These are phyloP conservation scores for Antheraea mylitta DNA, from an alignment of 1,140 invertebrate species.

Conservation along the genomic window DNA sequence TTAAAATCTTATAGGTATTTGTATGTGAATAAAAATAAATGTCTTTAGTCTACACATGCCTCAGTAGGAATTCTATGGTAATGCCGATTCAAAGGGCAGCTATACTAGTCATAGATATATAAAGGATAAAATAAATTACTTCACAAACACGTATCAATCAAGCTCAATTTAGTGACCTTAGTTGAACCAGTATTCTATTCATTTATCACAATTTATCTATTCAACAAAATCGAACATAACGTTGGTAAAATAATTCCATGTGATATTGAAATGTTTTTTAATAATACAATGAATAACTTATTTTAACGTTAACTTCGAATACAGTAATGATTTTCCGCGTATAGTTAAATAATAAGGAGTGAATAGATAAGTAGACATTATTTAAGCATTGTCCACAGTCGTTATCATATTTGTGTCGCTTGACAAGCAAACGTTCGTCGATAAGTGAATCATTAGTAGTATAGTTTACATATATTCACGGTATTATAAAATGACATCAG, in stretches of 20 bases:
- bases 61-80: not conserved
- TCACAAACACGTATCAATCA: not conserved
- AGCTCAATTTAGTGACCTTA: too few species aligned
- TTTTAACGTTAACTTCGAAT: not conserved
- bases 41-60: not conserved
- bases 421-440: slow-evolving; percentile 29
- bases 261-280: not conserved
- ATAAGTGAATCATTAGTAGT: slow-evolving; percentile 40
- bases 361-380: slow-evolving; percentile 20
- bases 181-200: not conserved
- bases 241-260: not conserved
- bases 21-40: not conserved
- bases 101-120: not conserved
- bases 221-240: not conserved
- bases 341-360: slow-evolving; percentile 14
- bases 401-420: slow-evolving; percentile 28
- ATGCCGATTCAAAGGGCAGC: not conserved
- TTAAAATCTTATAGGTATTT: too few species aligned
- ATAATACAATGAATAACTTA: not conserved
- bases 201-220: not conserved
- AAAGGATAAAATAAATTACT: not conserved
- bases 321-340: not conserved
- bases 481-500: slow-evolving; percentile 54
- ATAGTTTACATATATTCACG: slow-evolving; percentile 23
- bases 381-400: slow-evolving; percentile 2